Evolutionary conservation across 2,888 invertebrate species (phyloP).

Genomic region (Megaustenia siamemsis): DNA sequence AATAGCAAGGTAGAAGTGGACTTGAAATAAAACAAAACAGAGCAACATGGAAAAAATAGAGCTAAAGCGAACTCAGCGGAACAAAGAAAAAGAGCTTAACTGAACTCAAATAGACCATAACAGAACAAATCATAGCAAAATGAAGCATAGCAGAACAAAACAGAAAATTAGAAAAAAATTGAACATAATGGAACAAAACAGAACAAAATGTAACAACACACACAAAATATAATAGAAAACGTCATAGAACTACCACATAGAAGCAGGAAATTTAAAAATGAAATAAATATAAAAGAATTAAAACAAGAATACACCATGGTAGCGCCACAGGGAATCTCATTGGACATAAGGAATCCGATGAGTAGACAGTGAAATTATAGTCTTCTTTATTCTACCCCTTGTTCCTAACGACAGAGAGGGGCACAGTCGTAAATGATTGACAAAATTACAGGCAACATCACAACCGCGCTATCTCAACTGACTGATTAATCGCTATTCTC

Average conservation of each 20-base stretch:
- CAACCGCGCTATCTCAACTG: too few species aligned
- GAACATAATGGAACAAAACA: neutral
- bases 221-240: neutral
- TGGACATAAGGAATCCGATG: too few species aligned
- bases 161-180: neutral
- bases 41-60: constrained; percentile 32
- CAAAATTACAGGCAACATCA: too few species aligned
- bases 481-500: too few species aligned
- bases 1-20: neutral
- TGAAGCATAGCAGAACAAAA: neutral
- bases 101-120: constrained; percentile 34
- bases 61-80: constrained; percentile 12
- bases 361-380: too few species aligned
- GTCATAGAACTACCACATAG: neutral
- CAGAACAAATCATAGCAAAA: too few species aligned
- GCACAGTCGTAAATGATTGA: too few species aligned
- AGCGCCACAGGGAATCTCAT: too few species aligned
- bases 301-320: neutral
- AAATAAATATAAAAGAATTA: neutral
- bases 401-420: too few species aligned
- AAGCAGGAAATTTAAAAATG: neutral
- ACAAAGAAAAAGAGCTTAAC: constrained; percentile 23
- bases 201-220: neutral
- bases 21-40: constrained; percentile 7
- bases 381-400: too few species aligned